phyloP scores from a whole-genome alignment of 2,888 invertebrate genomes.

The Synergus japonicus region DNA sequence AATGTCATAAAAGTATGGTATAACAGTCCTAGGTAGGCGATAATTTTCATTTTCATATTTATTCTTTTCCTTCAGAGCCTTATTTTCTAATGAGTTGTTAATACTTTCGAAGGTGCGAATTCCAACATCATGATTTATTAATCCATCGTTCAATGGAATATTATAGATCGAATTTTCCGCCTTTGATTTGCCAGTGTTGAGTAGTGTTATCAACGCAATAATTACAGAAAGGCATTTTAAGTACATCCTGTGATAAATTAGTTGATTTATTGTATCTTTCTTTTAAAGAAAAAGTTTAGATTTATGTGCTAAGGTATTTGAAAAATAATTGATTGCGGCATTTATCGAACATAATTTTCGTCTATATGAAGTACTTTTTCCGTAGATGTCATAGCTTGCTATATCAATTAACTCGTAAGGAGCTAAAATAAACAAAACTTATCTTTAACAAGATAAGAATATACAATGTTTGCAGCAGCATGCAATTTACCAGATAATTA shows the following conservation, averaged over 20 bases:
- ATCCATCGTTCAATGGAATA: background rate
- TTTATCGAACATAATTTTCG: no score
- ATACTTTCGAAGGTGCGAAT: background rate
- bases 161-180: background rate
- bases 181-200: background rate
- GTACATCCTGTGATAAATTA: constrained; percentile 17
- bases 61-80: background rate
- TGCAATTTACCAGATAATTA: no score
- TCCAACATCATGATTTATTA: background rate
- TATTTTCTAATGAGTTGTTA: background rate
- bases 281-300: background rate
- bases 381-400: no score
- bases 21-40: constrained; percentile 44
- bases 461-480: no score
- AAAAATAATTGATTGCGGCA: no score
- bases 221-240: background rate
- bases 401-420: no score
- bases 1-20: constrained; percentile 48
- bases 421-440: no score
- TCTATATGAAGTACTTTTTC: no score
- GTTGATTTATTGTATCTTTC: background rate
- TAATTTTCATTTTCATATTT: constrained; percentile 34
- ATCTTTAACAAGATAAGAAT: no score
- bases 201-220: background rate
- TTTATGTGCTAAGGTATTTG: no score